These are phyloP conservation scores for Clavelina lepadiformis DNA, from an alignment of 23 tunicate genomes.

Conservation along the genomic window DNA sequence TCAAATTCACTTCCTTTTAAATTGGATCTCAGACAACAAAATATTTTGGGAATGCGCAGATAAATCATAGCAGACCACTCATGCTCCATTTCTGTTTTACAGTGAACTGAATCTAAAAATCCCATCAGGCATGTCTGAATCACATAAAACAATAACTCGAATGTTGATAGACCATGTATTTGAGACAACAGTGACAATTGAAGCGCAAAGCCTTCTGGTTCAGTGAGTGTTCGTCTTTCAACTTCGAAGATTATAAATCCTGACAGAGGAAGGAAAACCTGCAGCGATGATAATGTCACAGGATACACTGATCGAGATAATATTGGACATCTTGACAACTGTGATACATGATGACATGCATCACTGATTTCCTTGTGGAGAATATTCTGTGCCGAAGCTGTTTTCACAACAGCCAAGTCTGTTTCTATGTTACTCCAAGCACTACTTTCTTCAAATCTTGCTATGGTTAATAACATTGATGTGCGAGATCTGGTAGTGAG, in stretches of 20 bases:
- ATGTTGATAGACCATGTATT: slow-evolving; percentile 43
- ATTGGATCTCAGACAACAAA: slow-evolving; percentile 21
- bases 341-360: slow-evolving; percentile 73
- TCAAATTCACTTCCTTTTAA: slow-evolving; percentile 11
- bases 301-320: slow-evolving; percentile 16
- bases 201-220: slow-evolving; percentile 49
- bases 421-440: slow-evolving; percentile 93
- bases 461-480: slow-evolving; percentile 58
- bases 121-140: slow-evolving; percentile 67
- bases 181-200: slow-evolving; percentile 58
- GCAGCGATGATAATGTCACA: slow-evolving; percentile 8
- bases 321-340: slow-evolving; percentile 57
- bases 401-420: slow-evolving; percentile 75
- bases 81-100: slow-evolving; percentile 6
- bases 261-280: slow-evolving; percentile 24
- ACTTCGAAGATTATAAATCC: slow-evolving; percentile 59
- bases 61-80: slow-evolving; percentile 68
- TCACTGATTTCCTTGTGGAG: slow-evolving; percentile 51
- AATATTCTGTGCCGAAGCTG: slow-evolving; percentile 50
- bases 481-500: slow-evolving; percentile 65
- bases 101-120: slow-evolving; percentile 38
- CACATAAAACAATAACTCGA: slow-evolving; percentile 28
- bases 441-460: slow-evolving; percentile 90
- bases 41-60: slow-evolving; percentile 46
- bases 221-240: slow-evolving; percentile 30